Base-by-base conservation (phyloP, 2,113 vertebrate genomes). In the Brachyhypopomus occidentalis region DNA sequence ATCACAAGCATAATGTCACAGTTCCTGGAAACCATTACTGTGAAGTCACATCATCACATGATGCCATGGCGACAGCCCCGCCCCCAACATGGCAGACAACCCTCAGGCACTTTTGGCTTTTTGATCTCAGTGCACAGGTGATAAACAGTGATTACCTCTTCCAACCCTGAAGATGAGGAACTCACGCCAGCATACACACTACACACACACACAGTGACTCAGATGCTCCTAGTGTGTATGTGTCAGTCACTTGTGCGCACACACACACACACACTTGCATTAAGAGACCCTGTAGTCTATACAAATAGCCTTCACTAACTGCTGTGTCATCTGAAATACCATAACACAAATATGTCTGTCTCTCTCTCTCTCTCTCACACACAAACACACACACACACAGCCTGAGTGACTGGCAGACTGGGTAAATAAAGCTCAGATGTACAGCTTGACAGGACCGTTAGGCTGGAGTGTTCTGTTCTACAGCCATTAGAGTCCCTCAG, bases 91-190 rank as follows among this genome's bases (percentile, higher is more conserved):
- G 87, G 81, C 73, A 83, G 81, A 88, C 79, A 84, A 72, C 83
- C 25, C 75, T 56, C 60, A 20, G 58, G 75, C 78, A 66, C 1
- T 62, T 89, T 85, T 75, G 86, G 87, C 84, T 93, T 96, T 30
- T 95, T 95, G 92, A 95, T 95, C 91, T 88, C 19, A 56, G 73
- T 80, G 85, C 80, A 22, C 74, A 75, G 81, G 81, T 84, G 86
- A 92, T 93, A 93, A 94, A 91, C 90, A 92, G 89, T 93, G 79
- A 93, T 93, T 92, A 93, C 84, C 59, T 82, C 84, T 85, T 91
- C 91, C 83, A 89, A 86, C 82, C 52, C 74, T 14, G 22, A n/a
- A 79, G 84, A 76, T 80, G 84, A 83, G 74, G 63, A 80, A 83
- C 30, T 73, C 72, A 66, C 80, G 84, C 87, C 88, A 86, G 89